phyloP scores from a whole-genome alignment of 2,888 invertebrate genomes.

The Dasypolia templi region DNA sequence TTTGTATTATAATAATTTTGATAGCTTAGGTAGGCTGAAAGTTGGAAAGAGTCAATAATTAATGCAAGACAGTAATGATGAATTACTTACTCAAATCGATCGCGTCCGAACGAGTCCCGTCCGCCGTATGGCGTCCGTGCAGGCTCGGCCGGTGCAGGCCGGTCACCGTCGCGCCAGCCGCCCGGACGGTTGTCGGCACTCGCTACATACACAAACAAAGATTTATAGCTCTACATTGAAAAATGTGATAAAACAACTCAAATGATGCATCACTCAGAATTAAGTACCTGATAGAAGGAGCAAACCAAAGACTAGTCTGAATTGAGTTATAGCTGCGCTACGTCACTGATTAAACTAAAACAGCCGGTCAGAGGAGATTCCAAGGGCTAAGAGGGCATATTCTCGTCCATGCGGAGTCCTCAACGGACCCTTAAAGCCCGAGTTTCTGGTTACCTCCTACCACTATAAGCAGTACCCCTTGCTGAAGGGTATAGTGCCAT shows the following conservation, averaged over 20 bases:
- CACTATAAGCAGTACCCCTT: conserved; percentile 91
- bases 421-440: conserved; percentile 82
- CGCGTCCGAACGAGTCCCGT: conserved; percentile 87
- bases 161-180: conserved; percentile 88
- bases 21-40: not conserved
- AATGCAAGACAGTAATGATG: not conserved
- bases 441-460: conserved; percentile 93
- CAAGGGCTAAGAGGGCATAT: conserved; percentile 87
- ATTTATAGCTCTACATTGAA: not conserved
- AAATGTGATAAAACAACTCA: not conserved
- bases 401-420: conserved; percentile 89
- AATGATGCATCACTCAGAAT: conserved; percentile 76
- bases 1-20: too few species aligned
- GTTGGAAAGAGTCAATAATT: too few species aligned
- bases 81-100: conserved; percentile 79
- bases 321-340: conserved; percentile 92
- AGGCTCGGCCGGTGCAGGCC: conserved; percentile 82
- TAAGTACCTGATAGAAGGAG: conserved; percentile 74
- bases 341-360: conserved; percentile 94
- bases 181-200: conserved; percentile 86
- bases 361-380: conserved; percentile 92
- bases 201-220: conserved; percentile 71
- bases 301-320: conserved; percentile 95
- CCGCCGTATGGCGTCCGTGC: conserved; percentile 87
- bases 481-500: conserved; percentile 88